Evolutionary conservation across 1,140 invertebrate species (phyloP).

Genomic region (Lepidurus apus): DNA sequence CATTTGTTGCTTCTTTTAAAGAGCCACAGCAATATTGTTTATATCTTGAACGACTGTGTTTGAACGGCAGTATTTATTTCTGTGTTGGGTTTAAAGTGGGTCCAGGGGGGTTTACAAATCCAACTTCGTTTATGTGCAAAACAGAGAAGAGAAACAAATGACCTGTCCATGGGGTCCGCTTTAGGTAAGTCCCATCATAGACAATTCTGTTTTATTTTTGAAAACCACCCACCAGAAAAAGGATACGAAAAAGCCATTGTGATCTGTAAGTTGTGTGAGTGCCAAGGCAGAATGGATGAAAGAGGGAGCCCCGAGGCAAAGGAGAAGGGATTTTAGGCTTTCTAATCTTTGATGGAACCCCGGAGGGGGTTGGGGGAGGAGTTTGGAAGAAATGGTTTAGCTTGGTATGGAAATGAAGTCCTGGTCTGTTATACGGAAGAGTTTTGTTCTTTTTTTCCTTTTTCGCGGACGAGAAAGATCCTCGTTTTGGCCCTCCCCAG

Average conservation of each 20-base stretch:
- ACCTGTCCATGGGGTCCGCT: constrained; percentile 17
- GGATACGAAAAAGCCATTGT: too few species aligned
- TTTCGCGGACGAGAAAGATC: neutral
- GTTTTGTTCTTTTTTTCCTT: neutral
- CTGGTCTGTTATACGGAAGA: neutral
- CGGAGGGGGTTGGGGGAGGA: neutral
- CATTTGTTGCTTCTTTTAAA: too few species aligned
- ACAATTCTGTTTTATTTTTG: neutral
- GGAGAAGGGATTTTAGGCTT: neutral
- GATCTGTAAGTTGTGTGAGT: neutral
- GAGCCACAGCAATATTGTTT: too few species aligned
- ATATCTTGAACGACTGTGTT: too few species aligned
- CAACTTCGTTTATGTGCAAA: neutral
- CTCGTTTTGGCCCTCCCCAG: neutral
- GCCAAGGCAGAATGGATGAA: neutral
- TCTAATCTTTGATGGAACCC: constrained; percentile 9
- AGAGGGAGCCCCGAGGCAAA: neutral
- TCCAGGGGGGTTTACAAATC: too few species aligned
- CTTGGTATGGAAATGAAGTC: constrained; percentile 11
- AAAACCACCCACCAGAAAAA: too few species aligned
- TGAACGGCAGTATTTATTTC: too few species aligned
- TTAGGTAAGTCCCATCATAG: neutral
- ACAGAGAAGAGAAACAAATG: neutral
- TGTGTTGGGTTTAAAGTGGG: too few species aligned
- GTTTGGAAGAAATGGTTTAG: neutral